A percentile compares a stretch with the other conserved stretches of the same genome.
Conservation (phyloP, 1,140 invertebrate genomes). For the Drosophila malerkotliana region DNA sequence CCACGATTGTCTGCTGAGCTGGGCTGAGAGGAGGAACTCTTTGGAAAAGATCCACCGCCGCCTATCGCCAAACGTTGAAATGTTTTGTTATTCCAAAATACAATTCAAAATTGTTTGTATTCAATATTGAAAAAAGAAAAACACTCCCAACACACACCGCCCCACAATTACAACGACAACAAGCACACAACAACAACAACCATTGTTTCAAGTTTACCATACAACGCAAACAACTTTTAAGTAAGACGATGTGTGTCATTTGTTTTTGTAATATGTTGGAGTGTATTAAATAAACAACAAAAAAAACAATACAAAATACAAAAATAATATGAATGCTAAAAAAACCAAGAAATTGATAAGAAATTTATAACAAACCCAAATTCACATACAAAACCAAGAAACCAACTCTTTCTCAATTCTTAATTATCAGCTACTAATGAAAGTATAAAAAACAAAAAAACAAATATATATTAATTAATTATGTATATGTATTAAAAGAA, state of each 20-base stretch:
- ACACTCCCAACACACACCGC: constrained; percentile 16
- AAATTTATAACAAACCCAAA: constrained; percentile 24
- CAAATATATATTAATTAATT: constrained; percentile 71
- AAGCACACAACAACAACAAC: constrained; percentile 52
- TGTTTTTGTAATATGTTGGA: constrained; percentile 73
- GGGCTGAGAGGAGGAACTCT: constrained; percentile 8
- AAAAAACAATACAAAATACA: constrained; percentile 31
- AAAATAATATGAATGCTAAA: constrained; percentile 14
- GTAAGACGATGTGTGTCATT: constrained; percentile 64
- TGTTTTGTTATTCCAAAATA: constrained; percentile 47
- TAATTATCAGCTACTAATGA: constrained; percentile 67
- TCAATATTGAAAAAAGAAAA: constrained; percentile 28
- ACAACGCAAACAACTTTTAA: constrained; percentile 52
- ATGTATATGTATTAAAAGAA: constrained; percentile 65
- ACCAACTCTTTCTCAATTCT: constrained; percentile 66
- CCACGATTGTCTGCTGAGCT: constrained; percentile 37
- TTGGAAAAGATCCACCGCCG: background rate
- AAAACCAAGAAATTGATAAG: constrained; percentile 19
- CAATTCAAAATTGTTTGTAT: constrained; percentile 60
- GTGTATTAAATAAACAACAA: constrained; percentile 56
- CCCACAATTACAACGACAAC: constrained; percentile 41
- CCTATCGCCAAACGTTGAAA: constrained; percentile 34
- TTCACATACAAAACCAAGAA: constrained; percentile 40
- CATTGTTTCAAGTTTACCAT: constrained; percentile 54
- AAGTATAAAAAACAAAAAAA: constrained; percentile 36